These are phyloP conservation scores for Percina caprodes DNA, from an alignment of 2,113 vertebrate genomes.

Conservation along the genomic window DNA sequence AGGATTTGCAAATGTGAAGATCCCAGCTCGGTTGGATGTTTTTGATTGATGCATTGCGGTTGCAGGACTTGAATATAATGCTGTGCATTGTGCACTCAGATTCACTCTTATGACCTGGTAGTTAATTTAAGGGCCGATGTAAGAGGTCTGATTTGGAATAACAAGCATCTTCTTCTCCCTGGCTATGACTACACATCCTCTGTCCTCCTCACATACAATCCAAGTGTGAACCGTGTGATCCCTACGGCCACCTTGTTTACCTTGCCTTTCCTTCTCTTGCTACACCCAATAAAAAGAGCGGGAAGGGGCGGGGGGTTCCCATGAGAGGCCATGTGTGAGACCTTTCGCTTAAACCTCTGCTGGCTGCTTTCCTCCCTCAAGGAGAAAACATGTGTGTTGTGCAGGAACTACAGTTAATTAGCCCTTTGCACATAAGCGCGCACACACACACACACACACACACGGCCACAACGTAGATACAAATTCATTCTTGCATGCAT, in stretches of 20 bases:
- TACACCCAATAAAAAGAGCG: conserved; percentile 10
- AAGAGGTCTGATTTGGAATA: conserved; percentile 2
- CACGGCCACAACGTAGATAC: not conserved
- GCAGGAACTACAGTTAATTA: conserved; percentile 54
- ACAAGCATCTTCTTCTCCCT: not conserved
- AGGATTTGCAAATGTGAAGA: conserved; percentile 10
- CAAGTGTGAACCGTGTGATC: conserved; percentile 19
- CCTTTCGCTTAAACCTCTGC: conserved; percentile 54
- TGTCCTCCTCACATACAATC: not conserved
- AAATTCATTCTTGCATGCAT: conserved; percentile 32
- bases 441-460: conserved; percentile 12
- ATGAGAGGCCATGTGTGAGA: conserved; percentile 30
- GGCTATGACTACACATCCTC: not conserved
- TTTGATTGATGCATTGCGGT: conserved; percentile 51
- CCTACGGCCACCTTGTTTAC: conserved; percentile 57
- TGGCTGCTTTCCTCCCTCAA: conserved; percentile 37
- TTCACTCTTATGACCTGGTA: not conserved
- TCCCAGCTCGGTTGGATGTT: conserved; percentile 1
- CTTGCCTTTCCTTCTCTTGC: conserved; percentile 26
- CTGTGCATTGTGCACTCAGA: not conserved
- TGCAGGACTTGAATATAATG: not conserved
- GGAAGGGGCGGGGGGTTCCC: not conserved
- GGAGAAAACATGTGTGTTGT: conserved; percentile 36
- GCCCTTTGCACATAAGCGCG: conserved; percentile 28
- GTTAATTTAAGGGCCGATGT: not conserved